These are phyloP conservation scores for Drosophila dives DNA, from an alignment of 2,888 invertebrate species.

Conservation along the genomic window DNA sequence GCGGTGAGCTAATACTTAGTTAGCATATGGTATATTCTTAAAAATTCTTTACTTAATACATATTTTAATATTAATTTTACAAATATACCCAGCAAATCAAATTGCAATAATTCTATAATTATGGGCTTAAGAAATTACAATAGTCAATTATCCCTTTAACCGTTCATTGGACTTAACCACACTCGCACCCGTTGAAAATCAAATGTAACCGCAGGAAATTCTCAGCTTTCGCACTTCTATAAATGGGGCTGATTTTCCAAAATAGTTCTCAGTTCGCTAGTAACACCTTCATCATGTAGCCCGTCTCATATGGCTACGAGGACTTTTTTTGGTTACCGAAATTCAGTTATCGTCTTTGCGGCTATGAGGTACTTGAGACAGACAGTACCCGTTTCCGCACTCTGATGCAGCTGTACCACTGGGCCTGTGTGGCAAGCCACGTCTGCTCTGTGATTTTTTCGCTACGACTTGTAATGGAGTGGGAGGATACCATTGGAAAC, in stretches of 20 bases:
- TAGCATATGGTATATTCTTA: not conserved
- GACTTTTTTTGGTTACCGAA: conserved; percentile 50
- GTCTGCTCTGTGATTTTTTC: conserved; percentile 21
- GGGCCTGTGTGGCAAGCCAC: conserved; percentile 38
- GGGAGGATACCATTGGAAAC: conserved; percentile 20
- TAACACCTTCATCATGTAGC: conserved; percentile 34
- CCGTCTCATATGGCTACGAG: conserved; percentile 36
- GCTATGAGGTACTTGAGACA: conserved; percentile 36
- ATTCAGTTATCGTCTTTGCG: conserved; percentile 30
- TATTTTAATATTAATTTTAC: not conserved
- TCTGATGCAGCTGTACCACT: conserved; percentile 33
- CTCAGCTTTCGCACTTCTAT: conserved; percentile 30
- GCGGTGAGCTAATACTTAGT: not conserved
- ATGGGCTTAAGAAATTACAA: not conserved
- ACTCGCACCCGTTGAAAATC: conserved; percentile 13
- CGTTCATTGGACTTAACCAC: conserved; percentile 2
- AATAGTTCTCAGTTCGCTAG: conserved; percentile 4
- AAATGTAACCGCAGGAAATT: conserved; percentile 47
- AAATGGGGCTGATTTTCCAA: conserved; percentile 19
- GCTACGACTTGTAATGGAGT: conserved; percentile 34
- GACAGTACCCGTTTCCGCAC: not conserved
- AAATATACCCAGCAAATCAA: not conserved
- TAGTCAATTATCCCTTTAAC: not conserved
- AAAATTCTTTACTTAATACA: no score
- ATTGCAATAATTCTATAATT: not conserved